phyloP scores from a whole-genome alignment of 2,113 vertebrate genomes.

The Charadrius vociferus region DNA sequence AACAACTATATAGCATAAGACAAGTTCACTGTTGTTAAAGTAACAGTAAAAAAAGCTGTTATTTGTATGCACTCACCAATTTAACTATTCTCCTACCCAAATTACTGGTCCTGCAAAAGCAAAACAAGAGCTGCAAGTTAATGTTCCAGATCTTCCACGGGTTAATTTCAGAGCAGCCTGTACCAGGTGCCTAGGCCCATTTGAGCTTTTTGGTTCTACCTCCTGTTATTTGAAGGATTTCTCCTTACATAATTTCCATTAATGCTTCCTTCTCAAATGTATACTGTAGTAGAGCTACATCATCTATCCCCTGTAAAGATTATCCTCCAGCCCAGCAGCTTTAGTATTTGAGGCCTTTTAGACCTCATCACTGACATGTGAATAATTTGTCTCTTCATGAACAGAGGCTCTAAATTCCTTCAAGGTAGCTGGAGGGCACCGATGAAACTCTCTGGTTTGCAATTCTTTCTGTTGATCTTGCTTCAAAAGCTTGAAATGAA shows the following conservation, averaged over 20 bases:
- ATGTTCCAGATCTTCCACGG: background rate
- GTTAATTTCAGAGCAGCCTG: background rate
- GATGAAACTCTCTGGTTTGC: conserved; percentile 88
- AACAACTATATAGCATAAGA: background rate
- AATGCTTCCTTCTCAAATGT: background rate
- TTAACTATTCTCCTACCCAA: background rate
- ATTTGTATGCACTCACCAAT: background rate
- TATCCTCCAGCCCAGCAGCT: background rate
- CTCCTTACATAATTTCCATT: conserved; percentile 39
- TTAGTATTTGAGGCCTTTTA: conserved; percentile 10
- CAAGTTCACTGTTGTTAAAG: background rate
- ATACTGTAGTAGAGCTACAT: background rate
- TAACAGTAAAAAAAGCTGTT: background rate
- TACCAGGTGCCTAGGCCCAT: background rate
- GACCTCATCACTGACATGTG: background rate
- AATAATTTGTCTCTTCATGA: conserved; percentile 37
- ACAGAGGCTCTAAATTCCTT: conserved; percentile 55
- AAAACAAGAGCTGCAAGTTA: background rate
- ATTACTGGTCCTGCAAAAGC: background rate
- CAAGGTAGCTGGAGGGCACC: conserved; percentile 82
- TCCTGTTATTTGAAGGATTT: background rate
- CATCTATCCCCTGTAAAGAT: background rate
- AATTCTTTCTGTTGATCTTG: conserved; percentile 86
- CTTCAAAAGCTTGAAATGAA: conserved; percentile 77
- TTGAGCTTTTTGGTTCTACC: background rate